These are phyloP conservation scores for Tachysurus fulvidraco DNA, from an alignment of 2,113 vertebrate genomes.

Conservation along the genomic window DNA sequence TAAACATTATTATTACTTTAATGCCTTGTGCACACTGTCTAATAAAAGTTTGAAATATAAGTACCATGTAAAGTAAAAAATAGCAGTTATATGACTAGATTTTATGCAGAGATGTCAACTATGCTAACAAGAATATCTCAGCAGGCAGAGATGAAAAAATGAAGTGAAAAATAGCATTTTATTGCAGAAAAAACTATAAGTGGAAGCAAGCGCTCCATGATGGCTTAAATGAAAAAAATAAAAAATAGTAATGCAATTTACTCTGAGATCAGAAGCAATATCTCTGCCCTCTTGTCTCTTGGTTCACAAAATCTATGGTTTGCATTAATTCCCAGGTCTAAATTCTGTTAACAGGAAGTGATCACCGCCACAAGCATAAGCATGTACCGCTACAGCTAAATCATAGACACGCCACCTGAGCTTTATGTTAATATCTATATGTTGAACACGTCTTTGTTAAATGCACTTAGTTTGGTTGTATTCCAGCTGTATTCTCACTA, in stretches of 20 bases:
- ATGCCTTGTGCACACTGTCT: background rate
- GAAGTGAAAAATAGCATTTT: background rate
- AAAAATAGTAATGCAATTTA: background rate
- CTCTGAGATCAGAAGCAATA: background rate
- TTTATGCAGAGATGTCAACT: background rate
- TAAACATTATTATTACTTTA: too few species aligned
- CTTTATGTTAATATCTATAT: background rate
- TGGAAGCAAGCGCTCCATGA: background rate
- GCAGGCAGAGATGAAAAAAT: background rate
- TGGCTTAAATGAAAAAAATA: background rate
- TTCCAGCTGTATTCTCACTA: background rate
- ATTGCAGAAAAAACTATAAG: background rate
- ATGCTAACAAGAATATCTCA: background rate
- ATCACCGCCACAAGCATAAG: background rate
- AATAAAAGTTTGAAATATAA: background rate
- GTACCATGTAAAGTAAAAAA: background rate
- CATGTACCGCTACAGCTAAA: background rate
- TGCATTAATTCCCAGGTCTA: background rate
- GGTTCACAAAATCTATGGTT: too few species aligned
- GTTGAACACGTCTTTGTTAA: background rate
- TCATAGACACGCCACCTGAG: too few species aligned
- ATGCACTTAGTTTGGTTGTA: background rate
- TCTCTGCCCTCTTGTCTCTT: background rate
- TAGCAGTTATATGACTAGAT: background rate
- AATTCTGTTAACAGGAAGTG: background rate